Percentiles rank a stretch among this genome's conserved stretches.
phyloP scores from a whole-genome alignment of 2,113 vertebrate genomes.

The Chrysemys picta region DNA sequence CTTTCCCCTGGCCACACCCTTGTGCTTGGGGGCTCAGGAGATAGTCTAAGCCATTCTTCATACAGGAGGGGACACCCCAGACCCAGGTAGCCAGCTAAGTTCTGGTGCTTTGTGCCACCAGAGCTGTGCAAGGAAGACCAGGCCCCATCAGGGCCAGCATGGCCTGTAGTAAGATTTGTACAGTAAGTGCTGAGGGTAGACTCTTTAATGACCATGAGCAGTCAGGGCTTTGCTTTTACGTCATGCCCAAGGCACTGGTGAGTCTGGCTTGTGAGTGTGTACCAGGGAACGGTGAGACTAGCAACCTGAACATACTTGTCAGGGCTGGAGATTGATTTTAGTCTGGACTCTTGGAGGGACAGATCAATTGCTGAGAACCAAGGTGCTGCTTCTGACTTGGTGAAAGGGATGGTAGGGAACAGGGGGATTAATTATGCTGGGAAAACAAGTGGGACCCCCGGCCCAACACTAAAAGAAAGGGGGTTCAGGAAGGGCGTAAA shows the following conservation, averaged over 20 bases:
- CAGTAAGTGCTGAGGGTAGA: fast-evolving
- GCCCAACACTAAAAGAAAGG: not conserved
- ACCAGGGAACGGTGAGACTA: not conserved
- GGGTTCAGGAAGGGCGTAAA: not conserved
- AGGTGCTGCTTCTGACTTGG: not conserved
- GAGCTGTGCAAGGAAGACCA: fast-evolving
- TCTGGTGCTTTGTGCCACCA: not conserved
- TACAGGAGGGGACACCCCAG: not conserved
- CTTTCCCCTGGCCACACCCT: not conserved
- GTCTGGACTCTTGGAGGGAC: not conserved
- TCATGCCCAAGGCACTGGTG: not conserved
- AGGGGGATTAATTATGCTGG: not conserved
- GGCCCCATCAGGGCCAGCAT: not conserved
- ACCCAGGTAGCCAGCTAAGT: not conserved
- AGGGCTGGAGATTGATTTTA: not conserved
- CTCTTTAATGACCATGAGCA: not conserved
- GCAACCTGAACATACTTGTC: not conserved
- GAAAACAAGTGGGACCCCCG: not conserved
- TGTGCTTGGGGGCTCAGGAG: not conserved
- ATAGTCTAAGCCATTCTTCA: fast-evolving
- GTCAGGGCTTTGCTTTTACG: fast-evolving
- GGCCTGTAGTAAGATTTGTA: not conserved
- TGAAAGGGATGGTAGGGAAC: not conserved
- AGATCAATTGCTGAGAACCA: not conserved
- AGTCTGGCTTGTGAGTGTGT: fast-evolving